A percentile compares a stretch with the other conserved stretches of the same genome.
These are phyloP conservation scores for Mythimna ferrago DNA, from an alignment of 2,888 invertebrate genomes.

Conservation along the genomic window DNA sequence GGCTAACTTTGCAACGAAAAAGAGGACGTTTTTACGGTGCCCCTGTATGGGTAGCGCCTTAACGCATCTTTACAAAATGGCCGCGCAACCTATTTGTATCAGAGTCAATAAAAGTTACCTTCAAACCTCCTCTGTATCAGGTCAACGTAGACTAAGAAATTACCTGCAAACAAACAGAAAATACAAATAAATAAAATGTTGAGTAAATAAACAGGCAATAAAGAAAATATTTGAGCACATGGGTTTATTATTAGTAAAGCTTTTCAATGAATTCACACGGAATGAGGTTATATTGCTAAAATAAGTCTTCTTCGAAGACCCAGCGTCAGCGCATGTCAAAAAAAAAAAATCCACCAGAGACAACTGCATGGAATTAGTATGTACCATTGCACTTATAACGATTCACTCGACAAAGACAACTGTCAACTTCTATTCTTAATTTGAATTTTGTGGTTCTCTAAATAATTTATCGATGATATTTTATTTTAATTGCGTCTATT, in stretches of 20 bases:
- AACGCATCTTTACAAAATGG: not conserved
- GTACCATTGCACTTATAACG: no score
- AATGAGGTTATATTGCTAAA: not conserved
- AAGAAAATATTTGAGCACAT: not conserved
- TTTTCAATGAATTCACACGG: conserved; percentile 4
- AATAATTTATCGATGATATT: not conserved
- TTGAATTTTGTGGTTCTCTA: not conserved
- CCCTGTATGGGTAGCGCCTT: no score
- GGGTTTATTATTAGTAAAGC: not conserved
- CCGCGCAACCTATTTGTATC: not conserved
- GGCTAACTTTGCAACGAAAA: no score
- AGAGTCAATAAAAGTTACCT: conserved; percentile 44
- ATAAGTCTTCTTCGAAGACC: no score
- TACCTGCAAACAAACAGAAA: conserved; percentile 60
- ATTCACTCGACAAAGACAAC: no score
- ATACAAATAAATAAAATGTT: not conserved
- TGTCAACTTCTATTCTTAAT: not conserved
- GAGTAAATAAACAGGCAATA: not conserved
- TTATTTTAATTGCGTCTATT: not conserved
- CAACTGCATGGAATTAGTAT: no score
- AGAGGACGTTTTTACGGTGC: no score
- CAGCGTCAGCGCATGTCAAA: no score
- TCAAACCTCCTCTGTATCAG: conserved; percentile 24
- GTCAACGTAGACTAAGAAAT: conserved; percentile 27
- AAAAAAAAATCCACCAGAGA: no score